Conservation (phyloP, 2,888 invertebrate genomes). For the Calameuta pallipes region DNA sequence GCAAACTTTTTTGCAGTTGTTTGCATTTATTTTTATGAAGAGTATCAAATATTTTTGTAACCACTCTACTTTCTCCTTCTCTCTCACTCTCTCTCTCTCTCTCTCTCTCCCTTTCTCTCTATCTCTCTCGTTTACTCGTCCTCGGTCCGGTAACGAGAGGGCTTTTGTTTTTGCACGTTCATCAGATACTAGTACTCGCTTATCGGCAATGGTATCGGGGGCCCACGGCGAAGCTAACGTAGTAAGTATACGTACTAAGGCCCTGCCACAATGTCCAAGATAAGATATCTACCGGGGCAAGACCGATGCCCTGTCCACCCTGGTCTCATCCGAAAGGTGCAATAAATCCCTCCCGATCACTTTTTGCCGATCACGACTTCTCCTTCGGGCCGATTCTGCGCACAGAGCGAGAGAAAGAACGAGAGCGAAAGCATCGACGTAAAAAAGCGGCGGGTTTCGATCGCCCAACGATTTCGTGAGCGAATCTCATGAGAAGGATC, state of each 20-base stretch:
- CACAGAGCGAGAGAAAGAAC: constrained; percentile 7
- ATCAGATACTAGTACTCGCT: constrained; percentile 56
- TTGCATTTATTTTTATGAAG: background rate
- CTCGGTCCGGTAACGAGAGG: constrained; percentile 38
- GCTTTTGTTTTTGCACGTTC: constrained; percentile 60
- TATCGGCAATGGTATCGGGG: constrained; percentile 58
- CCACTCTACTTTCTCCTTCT: background rate
- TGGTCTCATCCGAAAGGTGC: constrained; percentile 51
- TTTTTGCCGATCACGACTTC: constrained; percentile 54
- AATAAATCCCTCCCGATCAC: constrained; percentile 63
- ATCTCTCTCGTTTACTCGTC: background rate
- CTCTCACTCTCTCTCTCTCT: no score
- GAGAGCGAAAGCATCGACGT: constrained; percentile 23
- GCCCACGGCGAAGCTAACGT: constrained; percentile 47
- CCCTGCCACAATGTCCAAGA: constrained; percentile 53
- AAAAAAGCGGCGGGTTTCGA: constrained; percentile 11
- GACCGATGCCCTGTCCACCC: constrained; percentile 60
- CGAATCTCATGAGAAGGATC: background rate
- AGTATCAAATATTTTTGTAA: background rate
- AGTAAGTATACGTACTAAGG: constrained; percentile 44
- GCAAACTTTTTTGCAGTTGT: background rate
- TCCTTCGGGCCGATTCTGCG: constrained; percentile 4
- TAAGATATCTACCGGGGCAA: constrained; percentile 57
- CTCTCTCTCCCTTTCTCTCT: background rate
- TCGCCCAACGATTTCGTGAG: background rate